Conservation (phyloP, 2,113 vertebrate genomes). For the Tringa solitaria region DNA sequence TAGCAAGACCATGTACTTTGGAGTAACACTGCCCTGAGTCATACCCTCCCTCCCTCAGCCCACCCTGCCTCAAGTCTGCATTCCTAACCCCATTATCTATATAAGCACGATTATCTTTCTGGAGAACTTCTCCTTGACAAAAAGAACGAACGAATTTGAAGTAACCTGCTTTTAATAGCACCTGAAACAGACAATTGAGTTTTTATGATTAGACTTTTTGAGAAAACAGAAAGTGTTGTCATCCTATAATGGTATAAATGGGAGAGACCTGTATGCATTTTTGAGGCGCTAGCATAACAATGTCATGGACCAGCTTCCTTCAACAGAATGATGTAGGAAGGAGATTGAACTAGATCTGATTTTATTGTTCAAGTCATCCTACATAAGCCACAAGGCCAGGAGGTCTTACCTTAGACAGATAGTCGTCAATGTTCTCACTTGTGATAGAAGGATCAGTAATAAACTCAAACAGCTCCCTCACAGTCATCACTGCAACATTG, state of each 20-base stretch:
- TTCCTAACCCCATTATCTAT: not conserved
- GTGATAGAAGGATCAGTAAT: slow-evolving; percentile 91
- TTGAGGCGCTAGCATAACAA: not conserved
- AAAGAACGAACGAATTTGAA: not conserved
- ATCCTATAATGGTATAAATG: not conserved
- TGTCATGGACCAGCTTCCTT: not conserved
- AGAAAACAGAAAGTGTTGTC: not conserved
- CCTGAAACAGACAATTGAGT: not conserved
- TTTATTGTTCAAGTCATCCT: not conserved
- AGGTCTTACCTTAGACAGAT: slow-evolving; percentile 83
- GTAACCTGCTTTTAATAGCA: not conserved
- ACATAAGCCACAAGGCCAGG: not conserved
- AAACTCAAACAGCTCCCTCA: slow-evolving; percentile 94
- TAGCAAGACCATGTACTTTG: not conserved
- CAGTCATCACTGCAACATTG: slow-evolving; percentile 89
- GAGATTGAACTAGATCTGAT: not conserved
- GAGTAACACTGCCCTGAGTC: not conserved
- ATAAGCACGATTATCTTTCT: not conserved
- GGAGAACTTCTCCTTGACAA: not conserved
- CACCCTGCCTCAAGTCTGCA: not conserved
- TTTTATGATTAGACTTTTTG: not conserved
- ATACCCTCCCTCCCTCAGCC: not conserved
- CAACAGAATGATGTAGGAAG: not conserved
- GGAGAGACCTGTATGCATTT: not conserved
- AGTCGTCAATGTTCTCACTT: slow-evolving; percentile 84